These are phyloP conservation scores for Triplophysa bombifrons DNA, from an alignment of 2,797 vertebrate species.

Conservation along the genomic window DNA sequence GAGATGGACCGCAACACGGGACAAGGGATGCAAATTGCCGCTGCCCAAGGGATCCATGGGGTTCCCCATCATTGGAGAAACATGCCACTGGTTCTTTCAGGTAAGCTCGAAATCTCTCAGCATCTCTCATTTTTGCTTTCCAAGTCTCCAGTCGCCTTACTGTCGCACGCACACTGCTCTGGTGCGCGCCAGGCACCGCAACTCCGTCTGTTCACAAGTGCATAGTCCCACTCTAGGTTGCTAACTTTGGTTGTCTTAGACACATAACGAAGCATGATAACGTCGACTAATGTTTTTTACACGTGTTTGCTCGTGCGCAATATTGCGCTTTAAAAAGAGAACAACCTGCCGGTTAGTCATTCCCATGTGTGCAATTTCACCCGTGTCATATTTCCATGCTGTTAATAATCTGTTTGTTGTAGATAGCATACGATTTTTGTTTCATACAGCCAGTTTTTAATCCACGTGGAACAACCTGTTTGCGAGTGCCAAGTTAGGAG, in stretches of 20 bases:
- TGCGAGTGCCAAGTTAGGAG: conserved; percentile 21
- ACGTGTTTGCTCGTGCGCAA: conserved; percentile 27
- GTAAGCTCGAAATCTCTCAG: conserved; percentile 75
- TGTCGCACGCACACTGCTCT: conserved; percentile 22
- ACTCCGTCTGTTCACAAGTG: conserved; percentile 9
- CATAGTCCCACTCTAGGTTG: neutral
- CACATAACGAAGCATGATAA: conserved; percentile 13
- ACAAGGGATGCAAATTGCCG: conserved; percentile 93
- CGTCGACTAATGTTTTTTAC: conserved; percentile 29
- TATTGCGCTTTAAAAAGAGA: conserved; percentile 19
- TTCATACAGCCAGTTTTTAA: conserved; percentile 17
- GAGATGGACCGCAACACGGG: conserved; percentile 92
- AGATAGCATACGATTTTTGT: conserved; percentile 29
- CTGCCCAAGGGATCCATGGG: conserved; percentile 98
- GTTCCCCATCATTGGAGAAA: conserved; percentile 95
- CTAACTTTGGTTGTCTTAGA: conserved; percentile 1
- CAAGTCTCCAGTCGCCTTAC: conserved; percentile 21
- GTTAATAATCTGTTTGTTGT: conserved; percentile 17
- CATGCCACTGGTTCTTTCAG: conserved; percentile 97
- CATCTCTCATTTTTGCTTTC: conserved; percentile 25
- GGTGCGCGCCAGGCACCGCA: conserved; percentile 16
- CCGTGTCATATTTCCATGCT: conserved; percentile 27
- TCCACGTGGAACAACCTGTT: conserved; percentile 48
- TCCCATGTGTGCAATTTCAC: conserved; percentile 25
- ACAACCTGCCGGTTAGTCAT: conserved; percentile 14